Evolutionary conservation across 2,888 invertebrate genomes (phyloP), one percentile per base, ranked within the genome.

Genomic region (Pogonocherus hispidulus): DNA sequence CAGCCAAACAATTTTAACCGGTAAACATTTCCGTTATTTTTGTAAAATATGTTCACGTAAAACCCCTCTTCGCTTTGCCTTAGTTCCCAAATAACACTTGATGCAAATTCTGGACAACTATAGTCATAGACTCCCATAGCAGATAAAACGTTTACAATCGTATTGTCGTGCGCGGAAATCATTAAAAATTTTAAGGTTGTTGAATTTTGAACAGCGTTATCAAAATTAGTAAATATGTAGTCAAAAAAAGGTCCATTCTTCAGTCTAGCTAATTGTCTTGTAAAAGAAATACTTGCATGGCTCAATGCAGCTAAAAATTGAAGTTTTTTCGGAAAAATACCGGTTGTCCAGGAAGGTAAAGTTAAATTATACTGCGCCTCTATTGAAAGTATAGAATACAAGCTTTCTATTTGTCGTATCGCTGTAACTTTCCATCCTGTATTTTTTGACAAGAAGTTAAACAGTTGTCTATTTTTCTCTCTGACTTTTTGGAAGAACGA

Each of bases 161-260:
- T 94, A 1, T 91, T 88, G 80, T 95, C 95, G 79, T 95, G 95
- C 0, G 87, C 93, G 76, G 93, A 93, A 76, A 76, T 47, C 71
- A 73, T 74, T 11, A 74, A 59, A 23, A 75, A 73, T 67, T 73
- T 76, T 16, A 27, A 22, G 8, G 64, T 1, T 16, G 32, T 51
- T 27, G 37, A 11, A 18, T 46, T 46, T 20, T 56, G 22, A 22
- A 62, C 14, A n/a, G 59, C 20, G 1, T 35, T 37, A 41, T 66
- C 56, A n/a, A 68, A 64, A 63, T 59, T 32, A 11, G 16, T 16
- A 9, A 52, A 35, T 3, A 68, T 14, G 9, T 63, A 59, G 20
- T 64, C n/a, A 9, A 64, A 64, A 19, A 68, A 63, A 2, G 63
- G 63, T 1, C 67, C 68, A 11, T 19, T 32, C n/a, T 46, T 52